A percentile compares a stretch with the other conserved stretches of the same genome.
Evolutionary conservation across 2,888 invertebrate genomes (phyloP).

Genomic region (Eretmocerus hayati): DNA sequence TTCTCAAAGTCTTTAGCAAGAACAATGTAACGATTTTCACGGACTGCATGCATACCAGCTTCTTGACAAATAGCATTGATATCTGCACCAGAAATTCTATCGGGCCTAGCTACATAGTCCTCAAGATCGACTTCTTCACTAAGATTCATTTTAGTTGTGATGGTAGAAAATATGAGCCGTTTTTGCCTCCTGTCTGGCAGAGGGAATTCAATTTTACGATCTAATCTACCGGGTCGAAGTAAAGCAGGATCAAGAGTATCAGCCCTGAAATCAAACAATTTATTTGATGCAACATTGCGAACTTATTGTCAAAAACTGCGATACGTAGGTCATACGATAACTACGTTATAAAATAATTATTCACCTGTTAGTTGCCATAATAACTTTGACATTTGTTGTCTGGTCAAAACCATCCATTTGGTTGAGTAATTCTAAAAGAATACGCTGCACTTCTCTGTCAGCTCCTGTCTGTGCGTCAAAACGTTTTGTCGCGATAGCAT

Average conservation of each 20-base stretch:
- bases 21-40: constrained; percentile 98
- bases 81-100: constrained; percentile 98
- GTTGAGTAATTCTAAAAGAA: constrained; percentile 90
- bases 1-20: constrained; percentile 99
- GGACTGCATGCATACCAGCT: constrained; percentile 99
- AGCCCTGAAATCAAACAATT: constrained; percentile 52
- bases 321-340: neutral
- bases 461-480: constrained; percentile 99
- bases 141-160: constrained; percentile 93
- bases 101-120: constrained; percentile 97
- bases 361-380: constrained; percentile 49
- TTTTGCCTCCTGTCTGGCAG: constrained; percentile 88
- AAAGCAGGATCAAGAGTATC: constrained; percentile 98
- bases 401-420: constrained; percentile 99
- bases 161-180: constrained; percentile 95
- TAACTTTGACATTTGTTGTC: constrained; percentile 97
- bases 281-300: neutral
- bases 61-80: constrained; percentile 99
- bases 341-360: constrained; percentile 8
- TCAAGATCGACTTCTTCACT: constrained; percentile 98
- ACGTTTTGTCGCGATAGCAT: constrained; percentile 98
- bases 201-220: constrained; percentile 98
- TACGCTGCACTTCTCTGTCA: constrained; percentile 97
- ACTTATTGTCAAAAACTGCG: neutral
- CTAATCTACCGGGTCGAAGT: constrained; percentile 89